phyloP scores from a whole-genome alignment of 2,888 invertebrate genomes.

The Eurytoma californica region DNA sequence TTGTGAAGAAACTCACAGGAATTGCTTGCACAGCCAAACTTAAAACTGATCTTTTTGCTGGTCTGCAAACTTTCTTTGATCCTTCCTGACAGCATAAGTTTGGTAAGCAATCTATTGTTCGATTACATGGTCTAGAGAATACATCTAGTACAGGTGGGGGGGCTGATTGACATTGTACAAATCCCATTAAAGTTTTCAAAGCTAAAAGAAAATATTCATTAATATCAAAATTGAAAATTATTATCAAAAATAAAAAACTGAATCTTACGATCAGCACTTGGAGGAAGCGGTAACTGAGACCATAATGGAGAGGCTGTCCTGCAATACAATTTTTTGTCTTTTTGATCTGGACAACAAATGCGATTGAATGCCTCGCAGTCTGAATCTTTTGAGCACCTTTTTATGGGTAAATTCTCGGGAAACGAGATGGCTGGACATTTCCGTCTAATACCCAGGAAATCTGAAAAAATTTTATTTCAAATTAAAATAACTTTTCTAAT shows the following conservation, averaged over 20 bases:
- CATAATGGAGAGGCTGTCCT: constrained; percentile 83
- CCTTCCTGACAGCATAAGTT: constrained; percentile 88
- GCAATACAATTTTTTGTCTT: constrained; percentile 79
- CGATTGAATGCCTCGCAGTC: constrained; percentile 82
- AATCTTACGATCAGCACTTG: constrained; percentile 74
- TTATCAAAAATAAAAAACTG: neutral
- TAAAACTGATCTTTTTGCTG: constrained; percentile 83
- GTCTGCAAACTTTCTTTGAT: constrained; percentile 83
- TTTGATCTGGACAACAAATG: constrained; percentile 85
- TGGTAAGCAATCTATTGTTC: constrained; percentile 86
- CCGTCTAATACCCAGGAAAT: constrained; percentile 82
- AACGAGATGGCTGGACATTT: constrained; percentile 83
- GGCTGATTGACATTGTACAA: constrained; percentile 84
- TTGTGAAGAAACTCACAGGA: constrained; percentile 73
- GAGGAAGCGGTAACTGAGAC: constrained; percentile 79
- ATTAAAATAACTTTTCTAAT: too few species aligned
- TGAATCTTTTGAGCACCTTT: constrained; percentile 81
- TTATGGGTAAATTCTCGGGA: constrained; percentile 83
- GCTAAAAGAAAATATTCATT: constrained; percentile 59
- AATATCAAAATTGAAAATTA: neutral
- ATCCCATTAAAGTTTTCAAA: constrained; percentile 74
- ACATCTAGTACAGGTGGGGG: constrained; percentile 83
- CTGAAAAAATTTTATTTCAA: constrained; percentile 72
- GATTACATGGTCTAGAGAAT: constrained; percentile 83
- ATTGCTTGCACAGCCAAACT: constrained; percentile 81